These are phyloP conservation scores for Nebria ingens DNA, from an alignment of 1,140 invertebrate genomes.

Conservation along the genomic window DNA sequence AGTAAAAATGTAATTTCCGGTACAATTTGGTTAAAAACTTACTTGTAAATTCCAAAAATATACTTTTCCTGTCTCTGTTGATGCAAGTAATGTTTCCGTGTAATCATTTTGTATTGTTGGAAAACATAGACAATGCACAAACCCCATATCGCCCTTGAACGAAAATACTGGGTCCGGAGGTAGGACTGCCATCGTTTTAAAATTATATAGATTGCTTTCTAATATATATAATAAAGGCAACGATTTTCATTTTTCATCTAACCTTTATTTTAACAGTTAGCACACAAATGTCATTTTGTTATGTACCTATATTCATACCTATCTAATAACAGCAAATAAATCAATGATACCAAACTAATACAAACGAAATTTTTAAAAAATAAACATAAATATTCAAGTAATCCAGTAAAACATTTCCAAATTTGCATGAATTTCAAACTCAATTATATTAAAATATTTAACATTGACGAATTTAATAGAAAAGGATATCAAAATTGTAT, in stretches of 20 bases:
- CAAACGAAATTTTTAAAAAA: too few relatives aligned
- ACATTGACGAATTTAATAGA: too few relatives aligned
- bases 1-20: neutral
- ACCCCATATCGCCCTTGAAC: conserved; percentile 52
- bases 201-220: neutral
- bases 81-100: conserved; percentile 52
- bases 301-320: too few relatives aligned
- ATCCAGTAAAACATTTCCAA: too few relatives aligned
- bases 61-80: conserved; percentile 53
- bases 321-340: too few relatives aligned
- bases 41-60: conserved; percentile 64
- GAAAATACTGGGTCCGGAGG: conserved; percentile 55
- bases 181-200: conserved; percentile 39
- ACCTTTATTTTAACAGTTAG: neutral
- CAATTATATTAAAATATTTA: too few relatives aligned
- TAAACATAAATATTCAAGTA: too few relatives aligned
- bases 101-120: conserved; percentile 27
- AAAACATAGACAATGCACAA: conserved; percentile 54
- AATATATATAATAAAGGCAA: neutral
- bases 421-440: too few relatives aligned
- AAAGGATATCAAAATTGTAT: too few relatives aligned
- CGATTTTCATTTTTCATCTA: neutral
- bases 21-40: conserved; percentile 25
- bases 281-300: neutral
- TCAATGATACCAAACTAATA: too few relatives aligned